A percentile compares a stretch with the other conserved stretches of the same genome.
These are phyloP conservation scores for Eilema sororculum DNA, from an alignment of 2,888 invertebrate species.

Conservation along the genomic window DNA sequence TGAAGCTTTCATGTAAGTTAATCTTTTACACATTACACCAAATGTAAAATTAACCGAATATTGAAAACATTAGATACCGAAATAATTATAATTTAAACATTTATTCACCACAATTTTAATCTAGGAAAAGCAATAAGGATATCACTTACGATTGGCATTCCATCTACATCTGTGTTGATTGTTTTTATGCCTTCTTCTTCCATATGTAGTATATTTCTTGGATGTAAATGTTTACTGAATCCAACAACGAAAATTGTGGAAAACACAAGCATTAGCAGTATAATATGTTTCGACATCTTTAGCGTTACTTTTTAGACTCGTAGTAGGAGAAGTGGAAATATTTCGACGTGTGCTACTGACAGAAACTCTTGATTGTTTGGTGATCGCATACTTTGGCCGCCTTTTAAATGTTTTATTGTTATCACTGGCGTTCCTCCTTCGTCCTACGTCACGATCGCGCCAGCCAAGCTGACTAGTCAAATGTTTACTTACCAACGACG, in stretches of 20 bases:
- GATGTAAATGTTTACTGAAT: constrained; percentile 65
- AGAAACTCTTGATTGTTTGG: constrained; percentile 52
- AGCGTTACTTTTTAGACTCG: not conserved
- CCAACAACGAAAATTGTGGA: constrained; percentile 41
- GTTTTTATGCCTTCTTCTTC: constrained; percentile 41
- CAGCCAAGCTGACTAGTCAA: constrained; percentile 54
- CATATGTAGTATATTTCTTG: constrained; percentile 44
- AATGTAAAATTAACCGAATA: too few relatives aligned
- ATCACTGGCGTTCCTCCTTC: constrained; percentile 50
- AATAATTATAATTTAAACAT: not conserved
- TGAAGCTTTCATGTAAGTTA: too few relatives aligned
- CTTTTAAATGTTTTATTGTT: constrained; percentile 65
- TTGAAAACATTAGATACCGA: too few relatives aligned
- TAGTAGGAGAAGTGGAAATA: not conserved
- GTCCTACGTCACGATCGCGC: constrained; percentile 55
- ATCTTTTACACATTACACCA: too few relatives aligned
- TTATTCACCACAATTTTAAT: not conserved
- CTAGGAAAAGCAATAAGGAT: not conserved
- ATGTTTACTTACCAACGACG: constrained; percentile 39
- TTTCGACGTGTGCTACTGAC: constrained; percentile 34
- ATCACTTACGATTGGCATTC: constrained; percentile 62
- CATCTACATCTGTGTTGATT: constrained; percentile 50
- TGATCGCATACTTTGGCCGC: constrained; percentile 35
- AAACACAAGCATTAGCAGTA: constrained; percentile 48
- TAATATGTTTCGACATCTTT: constrained; percentile 50